Conservation (phyloP, 1,140 invertebrate genomes). For the Plutomurus gul region DNA sequence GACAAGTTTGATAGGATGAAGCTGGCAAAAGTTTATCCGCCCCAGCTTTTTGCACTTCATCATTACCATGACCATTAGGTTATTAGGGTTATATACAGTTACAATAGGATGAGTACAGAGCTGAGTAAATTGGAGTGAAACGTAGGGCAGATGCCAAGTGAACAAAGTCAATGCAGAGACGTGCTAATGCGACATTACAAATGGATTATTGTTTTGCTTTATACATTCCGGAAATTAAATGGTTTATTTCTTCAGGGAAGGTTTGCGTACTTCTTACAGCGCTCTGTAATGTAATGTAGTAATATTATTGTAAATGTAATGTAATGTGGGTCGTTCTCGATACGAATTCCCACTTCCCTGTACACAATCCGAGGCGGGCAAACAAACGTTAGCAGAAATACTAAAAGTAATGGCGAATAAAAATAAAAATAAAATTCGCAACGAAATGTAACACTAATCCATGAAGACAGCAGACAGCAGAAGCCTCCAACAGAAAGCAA, state of each 20-base stretch:
- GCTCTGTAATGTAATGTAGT: neutral
- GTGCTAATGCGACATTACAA: slow-evolving; percentile 34
- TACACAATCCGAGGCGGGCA: too few relatives aligned
- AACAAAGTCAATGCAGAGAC: neutral
- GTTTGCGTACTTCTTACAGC: neutral
- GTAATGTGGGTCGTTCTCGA: neutral
- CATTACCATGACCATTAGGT: slow-evolving; percentile 16
- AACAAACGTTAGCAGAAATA: too few relatives aligned
- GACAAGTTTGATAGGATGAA: too few relatives aligned
- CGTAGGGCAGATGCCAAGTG: neutral
- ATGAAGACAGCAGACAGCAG: too few relatives aligned
- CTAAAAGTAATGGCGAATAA: slow-evolving; percentile 7
- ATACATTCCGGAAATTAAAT: slow-evolving; percentile 36
- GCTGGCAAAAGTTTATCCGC: slow-evolving; percentile 1
- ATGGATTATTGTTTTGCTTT: slow-evolving; percentile 27
- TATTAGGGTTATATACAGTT: too few relatives aligned
- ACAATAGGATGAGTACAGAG: neutral
- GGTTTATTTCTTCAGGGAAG: slow-evolving; percentile 12
- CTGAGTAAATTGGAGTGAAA: too few relatives aligned
- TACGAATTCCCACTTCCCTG: too few relatives aligned
- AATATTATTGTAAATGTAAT: neutral
- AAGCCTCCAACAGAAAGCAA: too few relatives aligned
- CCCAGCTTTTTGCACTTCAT: slow-evolving; percentile 7
- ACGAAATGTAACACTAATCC: neutral
- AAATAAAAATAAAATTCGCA: neutral